Evolutionary conservation across 1,140 invertebrate species (phyloP), one percentile per base, ranked within the genome.

Genomic region (Drosophila nigromelanica): DNA sequence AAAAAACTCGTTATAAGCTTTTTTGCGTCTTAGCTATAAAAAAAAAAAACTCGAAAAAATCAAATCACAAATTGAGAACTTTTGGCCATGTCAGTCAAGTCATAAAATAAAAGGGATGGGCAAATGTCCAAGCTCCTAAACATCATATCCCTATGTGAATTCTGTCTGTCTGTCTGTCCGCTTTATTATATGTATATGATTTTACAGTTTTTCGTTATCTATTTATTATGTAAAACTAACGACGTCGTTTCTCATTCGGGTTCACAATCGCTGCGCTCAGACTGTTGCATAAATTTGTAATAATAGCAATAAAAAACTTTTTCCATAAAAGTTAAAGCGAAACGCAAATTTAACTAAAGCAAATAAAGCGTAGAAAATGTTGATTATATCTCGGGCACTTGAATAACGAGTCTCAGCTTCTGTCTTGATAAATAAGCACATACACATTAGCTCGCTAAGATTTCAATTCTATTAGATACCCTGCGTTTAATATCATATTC

Each of bases 1-100:
- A 45, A 60, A 55, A 75, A 83, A 76, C 61, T 76, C 58, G 62
- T 60, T 78, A 66, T 59, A 58, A 51, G n/a, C 12, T 45, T 83
- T 85, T 85, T 85, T 85, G 80, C 80, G 80, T 85, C 73, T 77
- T 56, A 83, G 47, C n/a, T 54, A 69, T 52, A 52, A 62, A 45
- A 30, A 45, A 58, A 24, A n/a, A 42, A 30, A 42, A 30, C 48
- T 39, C 11, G 27, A 12, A 63, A 50, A 42, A 35, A 35, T 35
- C 33, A 35, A 35, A 24, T 14, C 27, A 18, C 47, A 73, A 68
- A 61, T 18, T 55, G n/a, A 37, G 21, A 18, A 15, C 24, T 37
- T 61, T 58, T 42, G 43, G 42, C 52, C 52, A 70, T 43, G 35
- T 58, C 71, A 50, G 35, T 43, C 39, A 59, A 43, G 5, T n/a